phyloP scores from a whole-genome alignment of 2,113 vertebrate genomes.

The Maccullochella peelii region DNA sequence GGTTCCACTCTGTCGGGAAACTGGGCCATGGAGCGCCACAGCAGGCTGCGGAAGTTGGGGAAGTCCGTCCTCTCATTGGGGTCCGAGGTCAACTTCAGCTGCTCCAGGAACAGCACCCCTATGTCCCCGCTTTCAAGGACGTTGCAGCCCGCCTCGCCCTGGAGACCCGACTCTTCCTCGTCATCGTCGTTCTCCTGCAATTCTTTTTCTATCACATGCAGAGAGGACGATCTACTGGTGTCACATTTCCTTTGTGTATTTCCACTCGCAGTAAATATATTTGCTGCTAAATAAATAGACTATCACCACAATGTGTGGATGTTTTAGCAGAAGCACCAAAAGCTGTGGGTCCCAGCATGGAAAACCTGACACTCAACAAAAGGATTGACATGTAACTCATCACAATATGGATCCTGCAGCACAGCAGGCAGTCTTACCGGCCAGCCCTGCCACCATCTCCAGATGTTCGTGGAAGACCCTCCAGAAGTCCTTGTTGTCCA shows the following conservation, averaged over 20 bases:
- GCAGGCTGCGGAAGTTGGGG: conserved; percentile 91
- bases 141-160: conserved; percentile 72
- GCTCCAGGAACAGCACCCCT: conserved; percentile 86
- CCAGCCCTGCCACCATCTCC: conserved; percentile 88
- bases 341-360: not conserved
- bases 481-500: conserved; percentile 98
- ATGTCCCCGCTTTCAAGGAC: conserved; percentile 83
- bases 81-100: conserved; percentile 79
- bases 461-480: conserved; percentile 91
- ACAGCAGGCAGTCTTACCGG: conserved; percentile 71
- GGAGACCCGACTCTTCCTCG: conserved; percentile 30
- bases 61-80: conserved; percentile 89
- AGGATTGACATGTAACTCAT: not conserved
- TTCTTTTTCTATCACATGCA: conserved; percentile 86
- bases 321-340: not conserved
- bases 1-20: conserved; percentile 94
- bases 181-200: conserved; percentile 78
- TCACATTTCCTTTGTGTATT: not conserved
- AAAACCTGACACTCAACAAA: not conserved
- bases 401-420: not conserved
- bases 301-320: not conserved
- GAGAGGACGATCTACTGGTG: not conserved
- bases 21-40: conserved; percentile 92
- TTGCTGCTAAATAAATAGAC: too few relatives aligned
- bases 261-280: too few relatives aligned